Percentiles rank a stretch among this genome's conserved stretches.
Evolutionary conservation across 1,140 invertebrate genomes (phyloP).

Genomic region (Holcopasites calliopsidis): DNA sequence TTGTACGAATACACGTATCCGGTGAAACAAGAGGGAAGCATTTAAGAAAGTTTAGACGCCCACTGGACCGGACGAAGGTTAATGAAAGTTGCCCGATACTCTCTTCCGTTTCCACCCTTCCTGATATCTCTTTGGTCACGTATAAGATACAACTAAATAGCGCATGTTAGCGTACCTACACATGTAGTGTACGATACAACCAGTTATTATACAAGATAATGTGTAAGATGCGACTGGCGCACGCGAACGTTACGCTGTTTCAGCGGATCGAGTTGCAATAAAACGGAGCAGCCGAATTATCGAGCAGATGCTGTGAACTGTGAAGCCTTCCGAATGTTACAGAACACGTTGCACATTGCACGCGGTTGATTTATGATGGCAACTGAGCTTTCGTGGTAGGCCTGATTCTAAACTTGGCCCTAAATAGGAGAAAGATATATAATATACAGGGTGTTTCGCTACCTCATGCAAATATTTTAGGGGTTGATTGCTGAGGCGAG

Average conservation of each 20-base stretch:
- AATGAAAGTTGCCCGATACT: not conserved
- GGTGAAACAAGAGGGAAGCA: not conserved
- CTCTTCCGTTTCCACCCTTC: not conserved
- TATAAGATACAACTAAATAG: too few relatives aligned
- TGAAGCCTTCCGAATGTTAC: slow-evolving; percentile 1
- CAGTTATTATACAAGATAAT: too few relatives aligned
- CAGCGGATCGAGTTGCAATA: not conserved
- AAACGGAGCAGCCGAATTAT: not conserved
- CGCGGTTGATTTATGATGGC: not conserved
- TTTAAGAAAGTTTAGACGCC: slow-evolving; percentile 5
- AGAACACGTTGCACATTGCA: not conserved
- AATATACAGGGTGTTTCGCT: too few relatives aligned
- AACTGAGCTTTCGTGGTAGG: not conserved
- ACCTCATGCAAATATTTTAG: too few relatives aligned
- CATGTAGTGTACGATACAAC: too few relatives aligned
- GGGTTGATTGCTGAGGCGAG: too few relatives aligned
- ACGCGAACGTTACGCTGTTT: not conserved
- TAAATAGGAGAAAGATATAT: not conserved
- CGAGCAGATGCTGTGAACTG: not conserved
- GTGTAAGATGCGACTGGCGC: not conserved
- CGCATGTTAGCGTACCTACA: too few relatives aligned
- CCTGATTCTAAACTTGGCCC: not conserved
- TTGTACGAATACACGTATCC: too few relatives aligned
- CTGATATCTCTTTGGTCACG: too few relatives aligned
- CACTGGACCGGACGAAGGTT: not conserved